Evolutionary conservation across 2,888 invertebrate genomes (phyloP), one percentile per base, ranked within the genome.

Genomic region (Trissolcus brochymenae): DNA sequence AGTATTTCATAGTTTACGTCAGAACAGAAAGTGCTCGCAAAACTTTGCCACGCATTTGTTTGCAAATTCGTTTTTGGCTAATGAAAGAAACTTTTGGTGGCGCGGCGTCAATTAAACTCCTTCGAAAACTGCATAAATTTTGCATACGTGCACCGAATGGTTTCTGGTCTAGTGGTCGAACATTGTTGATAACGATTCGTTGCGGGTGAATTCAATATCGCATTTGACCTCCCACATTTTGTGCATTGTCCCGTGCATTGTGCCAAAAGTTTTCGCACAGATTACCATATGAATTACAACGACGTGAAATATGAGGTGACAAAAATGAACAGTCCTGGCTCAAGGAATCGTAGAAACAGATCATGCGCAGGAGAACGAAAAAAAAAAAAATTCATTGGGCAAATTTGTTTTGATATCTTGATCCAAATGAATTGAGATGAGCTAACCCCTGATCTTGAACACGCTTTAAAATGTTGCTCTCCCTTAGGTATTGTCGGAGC

Each of bases 231-330:
- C 79, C 25, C 64, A 17, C 50, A 41, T 49, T 66, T 64, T 59
- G 62, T 67, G 51, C 54, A 72, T 66, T 79, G 72, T 75, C 50
- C 55, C 56, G 40, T 17, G 67, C 83, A 88, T 88, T 88, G 88
- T 87, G 82, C 83, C 81, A 78, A 87, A 88, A 88, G 86, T 87
- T 89, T 87, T 86, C 84, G 83, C 79, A 80, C 83, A 74, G 82
- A 93, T 94, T 94, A 93, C 93, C 94, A 94, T 94, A 93, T 94
- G 94, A 94, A 94, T 94, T 93, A 94, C 94, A 93, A 92, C 93
- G 92, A 91, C 88, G 92, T 94, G 62, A 71, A 66, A 57, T 66
- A 76, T 35, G 66, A 71, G 66, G 50, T 65, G 60, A 54, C 54
- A 46, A 60, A 49, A 49, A 19, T 16, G 40, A 54, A 25, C 19